Evolutionary conservation across 2,113 vertebrate species (phyloP), one percentile per base, ranked within the genome.

Genomic region (Chaenogobius annularis): DNA sequence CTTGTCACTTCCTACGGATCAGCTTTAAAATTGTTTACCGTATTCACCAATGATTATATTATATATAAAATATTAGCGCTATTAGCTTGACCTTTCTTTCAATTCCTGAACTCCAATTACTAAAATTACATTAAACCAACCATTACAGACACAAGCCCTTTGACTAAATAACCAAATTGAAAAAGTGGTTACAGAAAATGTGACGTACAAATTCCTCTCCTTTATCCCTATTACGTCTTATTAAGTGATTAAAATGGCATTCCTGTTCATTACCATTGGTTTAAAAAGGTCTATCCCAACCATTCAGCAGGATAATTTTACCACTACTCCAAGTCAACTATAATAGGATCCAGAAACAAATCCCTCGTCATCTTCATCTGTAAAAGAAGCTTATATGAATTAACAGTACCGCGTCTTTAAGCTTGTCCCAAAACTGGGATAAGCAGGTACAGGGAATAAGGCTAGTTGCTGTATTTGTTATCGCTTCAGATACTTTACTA

Each of bases 331-430:
- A 78, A 81, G 20, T 69, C 77, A 23, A 61, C 48, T 56, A 70
- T 54, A n/a, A 43, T 23, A 19, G 72, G 83, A 62, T 84, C 72
- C 61, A 76, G 69, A 5, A 72, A 81, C 66, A 83, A 84, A 87
- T 90, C 84, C 85, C 23, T 74, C 73, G 81, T 87, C 85, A 87
- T 85, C 77, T 77, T 68, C 70, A 70, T 79, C 73, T 70, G 70
- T 70, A 77, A 78, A 23, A 82, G 85, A 26, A 83, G 85, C 74
- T 89, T 79, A 85, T 78, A 83, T 73, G 68, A 83, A 61, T 68
- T 7, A 67, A 70, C 66, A 10, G 71, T 46, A 59, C 58, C 2
- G 31, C 64, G 55, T 61, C 48, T 81, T 62, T 48, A 20, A 15
- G 66, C 73, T 77, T 48, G 64, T 70, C 4, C 72, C 74, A 67